These are phyloP conservation scores for Anniella stebbinsi DNA, from an alignment of 2,797 vertebrate species.

Conservation along the genomic window DNA sequence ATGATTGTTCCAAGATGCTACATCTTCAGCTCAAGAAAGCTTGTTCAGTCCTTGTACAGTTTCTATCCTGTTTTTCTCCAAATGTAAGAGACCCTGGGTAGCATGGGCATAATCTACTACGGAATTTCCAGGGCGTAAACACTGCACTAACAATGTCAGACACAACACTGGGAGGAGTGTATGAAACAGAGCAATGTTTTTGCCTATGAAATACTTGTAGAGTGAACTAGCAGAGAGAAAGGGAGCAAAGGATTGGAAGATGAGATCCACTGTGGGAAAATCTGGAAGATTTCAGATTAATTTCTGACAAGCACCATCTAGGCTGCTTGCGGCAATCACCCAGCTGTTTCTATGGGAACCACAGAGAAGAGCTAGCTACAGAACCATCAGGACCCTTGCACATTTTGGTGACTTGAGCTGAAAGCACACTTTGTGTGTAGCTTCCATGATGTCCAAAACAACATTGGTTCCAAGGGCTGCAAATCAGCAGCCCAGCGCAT, in stretches of 20 bases:
- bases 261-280: slow-evolving; percentile 8
- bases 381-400: slow-evolving; percentile 23
- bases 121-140: background rate
- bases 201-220: background rate
- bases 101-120: too few relatives aligned
- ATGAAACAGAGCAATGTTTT: background rate
- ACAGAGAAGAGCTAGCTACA: slow-evolving; percentile 35
- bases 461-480: background rate
- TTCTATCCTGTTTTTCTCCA: background rate
- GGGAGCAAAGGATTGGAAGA: background rate
- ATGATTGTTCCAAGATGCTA: too few relatives aligned
- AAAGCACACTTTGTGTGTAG: rapidly evolving
- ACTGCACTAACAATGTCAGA: background rate
- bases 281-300: background rate
- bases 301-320: slow-evolving; percentile 53
- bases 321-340: slow-evolving; percentile 42
- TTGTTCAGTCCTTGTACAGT: background rate
- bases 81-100: background rate
- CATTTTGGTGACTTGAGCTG: background rate
- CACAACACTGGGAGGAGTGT: background rate
- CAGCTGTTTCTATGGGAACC: slow-evolving; percentile 75
- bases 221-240: background rate
- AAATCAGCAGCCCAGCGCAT: background rate
- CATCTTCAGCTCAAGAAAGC: too few relatives aligned
- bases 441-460: rapidly evolving